Base-by-base conservation (phyloP, 2,113 vertebrate genomes). In the Microcebus ravelobensis region DNA sequence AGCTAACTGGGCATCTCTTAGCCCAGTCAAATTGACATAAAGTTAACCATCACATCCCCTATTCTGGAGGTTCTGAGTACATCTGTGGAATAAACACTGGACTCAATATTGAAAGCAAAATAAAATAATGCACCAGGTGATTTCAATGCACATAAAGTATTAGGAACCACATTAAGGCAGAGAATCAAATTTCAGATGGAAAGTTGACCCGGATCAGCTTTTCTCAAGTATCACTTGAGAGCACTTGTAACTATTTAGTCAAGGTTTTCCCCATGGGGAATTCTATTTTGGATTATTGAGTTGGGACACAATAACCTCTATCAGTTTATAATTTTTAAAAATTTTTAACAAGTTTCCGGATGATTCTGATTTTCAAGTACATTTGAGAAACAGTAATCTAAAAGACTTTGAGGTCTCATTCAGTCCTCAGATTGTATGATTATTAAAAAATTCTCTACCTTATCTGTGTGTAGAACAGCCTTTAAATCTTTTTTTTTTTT, bases 381-480 rank as follows among this genome's bases (percentile, higher is more conserved):
- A 7, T 81, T 94, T 80, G 76, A 25, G 18, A 77, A 81, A 18
- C 5, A 61, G 67, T 57, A 52, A 68, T 76, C 36, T 93, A 76
- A 48, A 87, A 91, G 68, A 93, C 39, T 14, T 52, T 95, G 39
- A 50, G 13, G 20, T 39, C 14, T 92, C 34, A 20, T 77, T 12
- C 68, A 83, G 52, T 39, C 36, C 27, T 96, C 57, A 70, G 45
- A 87, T 90, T 92, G 31, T 45, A 29, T 73, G 23, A 18, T 87
- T 85, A 76, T 63, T 92, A n/a, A 76, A 68, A 61, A 80, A 52
- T 91, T 91, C 21, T 87, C 39, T 90, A 45, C 57, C 27, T 93
- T 52, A 70, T 50, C n/a, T 80, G n/a, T 36, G 8, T 89, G 31
- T 70, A 14, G 31, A 52, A 12, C 74, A 81, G n/a, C 6, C n/a